A percentile compares a stretch with the other conserved stretches of the same genome.
Conservation (phyloP, 2,888 invertebrate species). For the Dascillus cervinus region DNA sequence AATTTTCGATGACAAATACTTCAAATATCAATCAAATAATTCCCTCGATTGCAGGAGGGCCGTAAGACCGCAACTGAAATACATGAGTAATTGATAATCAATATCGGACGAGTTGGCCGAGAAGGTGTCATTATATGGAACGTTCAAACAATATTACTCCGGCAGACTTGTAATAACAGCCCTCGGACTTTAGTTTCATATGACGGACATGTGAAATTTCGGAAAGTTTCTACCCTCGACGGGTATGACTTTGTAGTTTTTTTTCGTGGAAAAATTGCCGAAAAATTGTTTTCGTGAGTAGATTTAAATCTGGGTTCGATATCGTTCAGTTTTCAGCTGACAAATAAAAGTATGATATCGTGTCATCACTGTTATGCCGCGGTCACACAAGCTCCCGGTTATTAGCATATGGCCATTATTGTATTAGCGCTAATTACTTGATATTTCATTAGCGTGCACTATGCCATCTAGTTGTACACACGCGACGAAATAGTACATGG, state of each 20-base stretch:
- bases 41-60: conserved; percentile 17
- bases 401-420: conserved; percentile 38
- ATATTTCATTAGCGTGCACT: conserved; percentile 38
- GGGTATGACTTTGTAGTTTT: neutral
- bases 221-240: no score
- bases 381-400: conserved; percentile 22
- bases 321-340: no score
- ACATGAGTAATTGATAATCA: conserved; percentile 42
- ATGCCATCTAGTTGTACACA: conserved; percentile 14
- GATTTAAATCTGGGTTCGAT: no score
- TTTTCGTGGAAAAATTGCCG: neutral
- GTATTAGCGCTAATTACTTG: conserved; percentile 38
- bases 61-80: conserved; percentile 29
- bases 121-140: conserved; percentile 33
- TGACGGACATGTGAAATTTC: no score
- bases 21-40: conserved; percentile 27
- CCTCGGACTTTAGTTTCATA: conserved; percentile 1
- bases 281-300: no score
- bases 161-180: conserved; percentile 11
- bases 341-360: no score
- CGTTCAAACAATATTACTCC: conserved; percentile 31
- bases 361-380: conserved; percentile 13
- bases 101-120: conserved; percentile 32
- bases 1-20: conserved; percentile 26
- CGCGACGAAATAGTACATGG: no score